These are phyloP conservation scores for Ifrita kowaldi DNA, from an alignment of 2,113 vertebrate species.

Conservation along the genomic window DNA sequence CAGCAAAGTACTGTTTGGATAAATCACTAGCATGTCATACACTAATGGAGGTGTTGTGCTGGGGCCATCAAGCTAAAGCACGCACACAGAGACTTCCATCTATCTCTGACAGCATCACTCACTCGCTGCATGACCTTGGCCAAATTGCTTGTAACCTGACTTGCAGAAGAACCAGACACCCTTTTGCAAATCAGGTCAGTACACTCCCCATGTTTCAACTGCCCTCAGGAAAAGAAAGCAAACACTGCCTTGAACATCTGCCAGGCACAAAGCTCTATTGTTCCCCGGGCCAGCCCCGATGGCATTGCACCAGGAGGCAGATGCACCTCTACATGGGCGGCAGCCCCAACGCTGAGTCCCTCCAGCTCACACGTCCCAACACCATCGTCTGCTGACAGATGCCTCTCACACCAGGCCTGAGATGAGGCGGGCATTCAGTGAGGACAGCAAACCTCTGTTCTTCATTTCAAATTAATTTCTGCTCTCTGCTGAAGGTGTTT, in stretches of 20 bases:
- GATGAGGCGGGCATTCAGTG: fast-evolving
- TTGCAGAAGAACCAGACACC: not conserved
- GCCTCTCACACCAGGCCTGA: not conserved
- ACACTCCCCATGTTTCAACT: not conserved
- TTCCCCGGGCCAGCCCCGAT: not conserved
- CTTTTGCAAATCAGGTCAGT: not conserved
- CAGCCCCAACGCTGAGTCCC: not conserved
- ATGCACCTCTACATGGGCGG: not conserved
- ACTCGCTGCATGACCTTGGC: not conserved
- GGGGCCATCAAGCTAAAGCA: not conserved
- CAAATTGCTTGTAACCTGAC: not conserved
- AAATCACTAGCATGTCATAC: not conserved
- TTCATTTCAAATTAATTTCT: not conserved
- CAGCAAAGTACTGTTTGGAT: not conserved
- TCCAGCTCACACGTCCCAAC: not conserved
- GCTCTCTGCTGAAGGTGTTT: not conserved
- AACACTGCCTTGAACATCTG: not conserved
- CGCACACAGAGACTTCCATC: not conserved
- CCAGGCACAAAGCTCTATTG: slow-evolving; percentile 4
- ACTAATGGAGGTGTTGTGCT: not conserved
- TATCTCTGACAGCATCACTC: not conserved
- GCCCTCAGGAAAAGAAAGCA: not conserved
- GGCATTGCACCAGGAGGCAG: not conserved
- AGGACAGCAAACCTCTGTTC: not conserved
- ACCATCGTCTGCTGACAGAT: not conserved